Conservation (phyloP, 2,113 vertebrate genomes). For the Neomonachus schauinslandi region DNA sequence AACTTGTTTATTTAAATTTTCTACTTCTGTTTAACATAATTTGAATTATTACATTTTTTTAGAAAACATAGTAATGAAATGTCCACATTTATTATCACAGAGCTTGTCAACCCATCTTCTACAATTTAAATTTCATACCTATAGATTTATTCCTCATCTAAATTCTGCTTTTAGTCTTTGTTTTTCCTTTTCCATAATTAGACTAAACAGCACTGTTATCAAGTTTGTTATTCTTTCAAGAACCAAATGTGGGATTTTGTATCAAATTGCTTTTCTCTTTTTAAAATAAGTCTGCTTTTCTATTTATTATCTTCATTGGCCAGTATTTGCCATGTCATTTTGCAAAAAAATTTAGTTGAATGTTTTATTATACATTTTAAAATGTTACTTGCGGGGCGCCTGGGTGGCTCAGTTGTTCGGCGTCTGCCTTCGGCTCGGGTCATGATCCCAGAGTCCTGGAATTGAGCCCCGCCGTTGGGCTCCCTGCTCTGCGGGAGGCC, state of each 20-base stretch:
- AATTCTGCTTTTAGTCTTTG: neutral
- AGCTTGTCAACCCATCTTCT: neutral
- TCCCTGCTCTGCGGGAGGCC: too few species aligned
- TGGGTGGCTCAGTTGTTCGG: too few species aligned
- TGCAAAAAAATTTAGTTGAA: neutral
- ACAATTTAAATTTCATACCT: neutral
- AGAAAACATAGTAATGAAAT: neutral
- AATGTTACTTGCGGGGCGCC: neutral
- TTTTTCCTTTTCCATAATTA: conserved; percentile 22
- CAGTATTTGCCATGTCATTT: neutral
- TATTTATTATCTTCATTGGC: neutral
- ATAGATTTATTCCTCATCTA: neutral
- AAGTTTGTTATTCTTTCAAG: neutral
- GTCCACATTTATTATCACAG: neutral
- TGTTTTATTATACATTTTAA: neutral
- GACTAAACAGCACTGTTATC: neutral
- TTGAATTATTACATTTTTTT: neutral
- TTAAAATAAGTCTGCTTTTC: neutral
- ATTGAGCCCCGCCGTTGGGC: too few species aligned
- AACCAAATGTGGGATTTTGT: neutral
- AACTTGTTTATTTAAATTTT: neutral
- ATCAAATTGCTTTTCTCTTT: neutral
- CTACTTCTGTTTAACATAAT: neutral
- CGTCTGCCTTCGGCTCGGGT: too few species aligned
- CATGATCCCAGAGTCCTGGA: too few species aligned